Evolutionary conservation across 2,888 invertebrate species (phyloP), one percentile per base, ranked within the genome.

Genomic region (Drosophila percnosoma): DNA sequence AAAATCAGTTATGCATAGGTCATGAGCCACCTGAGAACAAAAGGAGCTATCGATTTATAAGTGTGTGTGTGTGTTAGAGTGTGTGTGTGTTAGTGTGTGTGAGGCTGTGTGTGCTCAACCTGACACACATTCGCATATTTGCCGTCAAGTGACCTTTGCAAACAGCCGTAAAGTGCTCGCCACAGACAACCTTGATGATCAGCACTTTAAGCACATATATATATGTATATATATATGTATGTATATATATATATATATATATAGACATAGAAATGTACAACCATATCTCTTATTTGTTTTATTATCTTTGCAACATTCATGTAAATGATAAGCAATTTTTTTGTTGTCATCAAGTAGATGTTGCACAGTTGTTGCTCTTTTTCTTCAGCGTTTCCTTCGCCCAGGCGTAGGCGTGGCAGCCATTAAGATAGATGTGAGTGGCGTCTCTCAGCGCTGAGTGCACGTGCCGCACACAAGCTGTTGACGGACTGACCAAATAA

Each of bases 141-240:
- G 59, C 40, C 59, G 24, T 40, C 21, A 48, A 68, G 31, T 75
- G 66, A 60, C 71, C 71, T 70, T 73, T 33, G 54, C 8, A 33
- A 62, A 40, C 15, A 18, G 55, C 38, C 45, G 31, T 42, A 57
- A 63, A 71, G 45, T 55, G 61, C 24, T 60, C 33, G 42, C 76
- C 66, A 63, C 55, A 80, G 78, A 65, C 78, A 60, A 75, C 82
- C 83, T 83, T 83, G 79, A 68, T 75, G 87, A 84, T 87, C 87
- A 68, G 21, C 70, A 51, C 45, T 49, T 33, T 13, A 57, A 42
- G 33, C 62, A 15, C 7, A 45, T 0, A 42, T 0, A 13, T 0
- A 5, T 2, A n/a, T 5, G 2, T n/a, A n/a, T 3, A 13, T 3
- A 21, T 2, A n/a, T 11, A 42, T 2, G 2, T 2, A n/a, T 0